A percentile compares a stretch with the other conserved stretches of the same genome.
Evolutionary conservation across 2,797 vertebrate genomes (phyloP).

Genomic region (Netta rufina): DNA sequence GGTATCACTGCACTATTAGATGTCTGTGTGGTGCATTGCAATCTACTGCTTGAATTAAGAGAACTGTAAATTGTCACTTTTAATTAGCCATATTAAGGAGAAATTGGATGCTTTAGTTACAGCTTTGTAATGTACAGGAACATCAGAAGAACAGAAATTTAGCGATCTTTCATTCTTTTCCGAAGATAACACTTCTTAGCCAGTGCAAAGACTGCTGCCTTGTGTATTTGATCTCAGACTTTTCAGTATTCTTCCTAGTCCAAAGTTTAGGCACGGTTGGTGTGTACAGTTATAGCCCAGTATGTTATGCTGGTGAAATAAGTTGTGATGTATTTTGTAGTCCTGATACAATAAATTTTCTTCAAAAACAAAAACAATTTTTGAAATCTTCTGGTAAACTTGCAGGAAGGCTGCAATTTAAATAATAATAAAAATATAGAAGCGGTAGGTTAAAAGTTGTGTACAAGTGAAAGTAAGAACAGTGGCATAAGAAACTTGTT

Average conservation of each 20-base stretch:
- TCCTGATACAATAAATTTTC: not conserved
- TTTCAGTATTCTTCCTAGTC: not conserved
- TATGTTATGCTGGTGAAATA: not conserved
- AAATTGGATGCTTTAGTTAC: not conserved
- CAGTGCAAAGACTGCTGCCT: not conserved
- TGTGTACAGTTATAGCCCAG: not conserved
- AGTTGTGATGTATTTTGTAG: not conserved
- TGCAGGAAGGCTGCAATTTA: not conserved
- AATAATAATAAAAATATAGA: not conserved
- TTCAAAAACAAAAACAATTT: not conserved
- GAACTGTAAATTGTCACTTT: not conserved
- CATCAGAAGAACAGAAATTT: not conserved
- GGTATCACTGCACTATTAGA: not conserved
- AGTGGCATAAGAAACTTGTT: not conserved
- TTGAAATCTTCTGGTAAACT: not conserved
- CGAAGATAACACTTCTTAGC: not conserved
- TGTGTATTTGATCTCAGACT: not conserved
- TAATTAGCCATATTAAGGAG: not conserved
- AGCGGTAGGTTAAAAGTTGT: not conserved
- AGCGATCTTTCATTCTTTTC: not conserved
- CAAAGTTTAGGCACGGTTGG: not conserved
- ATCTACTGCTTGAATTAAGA: not conserved
- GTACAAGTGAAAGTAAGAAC: not conserved
- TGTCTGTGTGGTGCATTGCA: not conserved
- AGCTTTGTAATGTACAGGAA: not conserved